Evolutionary conservation across 2,113 vertebrate species (phyloP).

Genomic region (Triplophysa siluroides): DNA sequence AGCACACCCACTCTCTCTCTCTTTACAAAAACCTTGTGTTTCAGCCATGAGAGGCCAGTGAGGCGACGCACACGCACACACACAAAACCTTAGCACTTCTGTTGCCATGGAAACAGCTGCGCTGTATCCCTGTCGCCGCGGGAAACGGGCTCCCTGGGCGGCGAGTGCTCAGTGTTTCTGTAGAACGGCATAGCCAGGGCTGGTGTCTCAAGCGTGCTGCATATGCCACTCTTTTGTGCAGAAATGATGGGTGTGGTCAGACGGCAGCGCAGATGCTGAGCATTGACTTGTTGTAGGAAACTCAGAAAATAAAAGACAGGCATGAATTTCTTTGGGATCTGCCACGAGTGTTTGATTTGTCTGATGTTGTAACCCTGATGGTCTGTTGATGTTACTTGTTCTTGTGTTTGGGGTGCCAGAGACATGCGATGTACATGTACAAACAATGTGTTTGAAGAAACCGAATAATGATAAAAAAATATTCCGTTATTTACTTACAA

Average conservation of each 20-base stretch:
- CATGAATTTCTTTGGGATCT: background rate
- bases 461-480: too few species aligned
- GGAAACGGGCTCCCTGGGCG: conserved; percentile 73
- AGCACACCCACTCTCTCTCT: conserved; percentile 33
- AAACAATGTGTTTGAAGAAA: too few species aligned
- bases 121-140: conserved; percentile 71
- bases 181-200: conserved; percentile 43
- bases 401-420: too few species aligned
- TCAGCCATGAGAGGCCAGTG: conserved; percentile 48
- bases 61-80: conserved; percentile 46
- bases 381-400: too few species aligned
- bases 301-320: background rate
- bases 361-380: too few species aligned
- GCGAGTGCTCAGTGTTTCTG: conserved; percentile 64
- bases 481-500: too few species aligned
- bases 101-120: conserved; percentile 79
- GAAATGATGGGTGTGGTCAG: conserved; percentile 42
- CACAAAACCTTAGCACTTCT: conserved; percentile 69
- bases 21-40: conserved; percentile 19
- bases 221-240: conserved; percentile 44
- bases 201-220: conserved; percentile 35
- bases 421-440: too few species aligned
- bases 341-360: too few species aligned
- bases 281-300: background rate
- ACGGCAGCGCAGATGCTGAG: background rate